phyloP scores from a whole-genome alignment of 2,888 invertebrate species.

The Hypolimnas misippus region DNA sequence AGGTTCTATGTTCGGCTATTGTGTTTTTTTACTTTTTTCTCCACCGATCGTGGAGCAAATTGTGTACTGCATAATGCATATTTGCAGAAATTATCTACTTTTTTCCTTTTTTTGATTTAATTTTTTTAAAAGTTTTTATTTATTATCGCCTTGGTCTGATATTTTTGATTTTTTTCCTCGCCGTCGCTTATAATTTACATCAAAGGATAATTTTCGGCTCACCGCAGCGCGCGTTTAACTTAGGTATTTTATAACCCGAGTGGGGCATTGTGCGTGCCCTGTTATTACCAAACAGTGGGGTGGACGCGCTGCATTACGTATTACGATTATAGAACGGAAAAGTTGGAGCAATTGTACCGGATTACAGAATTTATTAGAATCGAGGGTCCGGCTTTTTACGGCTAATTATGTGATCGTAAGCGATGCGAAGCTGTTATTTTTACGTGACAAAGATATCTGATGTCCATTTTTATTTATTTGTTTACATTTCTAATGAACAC shows the following conservation, averaged over 20 bases:
- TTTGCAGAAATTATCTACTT: too few relatives aligned
- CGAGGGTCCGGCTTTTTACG: conserved; percentile 21
- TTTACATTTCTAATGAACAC: too few relatives aligned
- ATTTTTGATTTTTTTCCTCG: background rate
- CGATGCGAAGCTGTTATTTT: background rate
- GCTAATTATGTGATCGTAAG: background rate
- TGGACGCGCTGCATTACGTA: conserved; percentile 35
- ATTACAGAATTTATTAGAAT: conserved; percentile 25
- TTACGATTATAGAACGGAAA: conserved; percentile 22
- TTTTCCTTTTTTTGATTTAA: too few relatives aligned
- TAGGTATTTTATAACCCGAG: conserved; percentile 60
- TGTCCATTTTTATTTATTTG: background rate
- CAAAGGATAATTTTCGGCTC: conserved; percentile 44
- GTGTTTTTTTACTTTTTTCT: too few relatives aligned
- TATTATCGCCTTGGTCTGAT: too few relatives aligned
- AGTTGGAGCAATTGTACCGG: conserved; percentile 23
- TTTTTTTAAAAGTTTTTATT: too few relatives aligned
- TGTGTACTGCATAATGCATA: too few relatives aligned
- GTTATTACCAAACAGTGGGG: conserved; percentile 44
- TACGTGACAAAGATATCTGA: background rate
- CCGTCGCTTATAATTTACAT: conserved; percentile 32
- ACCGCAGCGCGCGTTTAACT: conserved; percentile 54
- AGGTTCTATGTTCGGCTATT: too few relatives aligned
- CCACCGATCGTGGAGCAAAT: too few relatives aligned
- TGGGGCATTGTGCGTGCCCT: conserved; percentile 53